phyloP scores from a whole-genome alignment of 2,888 invertebrate genomes.

The Cephus rjabovi region DNA sequence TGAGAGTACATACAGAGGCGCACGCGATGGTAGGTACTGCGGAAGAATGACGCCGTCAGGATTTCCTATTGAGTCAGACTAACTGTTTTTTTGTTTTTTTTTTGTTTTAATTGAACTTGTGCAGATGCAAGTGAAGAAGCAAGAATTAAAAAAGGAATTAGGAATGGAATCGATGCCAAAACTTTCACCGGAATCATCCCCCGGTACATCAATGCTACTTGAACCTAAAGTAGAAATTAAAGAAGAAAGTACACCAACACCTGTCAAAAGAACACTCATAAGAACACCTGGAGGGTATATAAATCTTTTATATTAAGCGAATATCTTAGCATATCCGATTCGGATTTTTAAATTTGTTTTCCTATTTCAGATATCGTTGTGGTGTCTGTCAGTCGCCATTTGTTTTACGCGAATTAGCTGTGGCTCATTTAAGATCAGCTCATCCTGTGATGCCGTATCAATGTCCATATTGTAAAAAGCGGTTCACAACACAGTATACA shows the following conservation, averaged over 20 bases:
- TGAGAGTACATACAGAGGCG: conserved; percentile 42
- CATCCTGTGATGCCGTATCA: conserved; percentile 58
- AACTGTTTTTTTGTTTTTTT: background rate
- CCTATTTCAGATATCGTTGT: conserved; percentile 50
- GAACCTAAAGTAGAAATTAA: conserved; percentile 48
- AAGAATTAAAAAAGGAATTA: conserved; percentile 32
- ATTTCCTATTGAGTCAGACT: background rate
- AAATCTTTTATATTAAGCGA: background rate
- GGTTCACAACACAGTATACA: conserved; percentile 54
- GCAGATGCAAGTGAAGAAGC: conserved; percentile 30
- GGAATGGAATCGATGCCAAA: conserved; percentile 43
- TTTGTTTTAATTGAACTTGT: background rate
- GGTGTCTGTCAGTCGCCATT: conserved; percentile 59
- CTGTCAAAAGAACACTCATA: conserved; percentile 55
- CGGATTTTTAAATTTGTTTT: background rate
- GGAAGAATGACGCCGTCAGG: background rate
- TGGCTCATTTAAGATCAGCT: conserved; percentile 58
- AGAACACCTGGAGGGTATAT: conserved; percentile 50
- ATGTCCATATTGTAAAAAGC: conserved; percentile 58
- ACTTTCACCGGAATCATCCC: conserved; percentile 41
- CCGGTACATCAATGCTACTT: conserved; percentile 38
- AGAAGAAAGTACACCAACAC: conserved; percentile 42
- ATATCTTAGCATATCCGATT: background rate
- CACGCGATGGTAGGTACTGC: conserved; percentile 28
- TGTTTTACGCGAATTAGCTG: conserved; percentile 53